Conservation (phyloP, 2,113 vertebrate genomes). For the Cololabis saira region DNA sequence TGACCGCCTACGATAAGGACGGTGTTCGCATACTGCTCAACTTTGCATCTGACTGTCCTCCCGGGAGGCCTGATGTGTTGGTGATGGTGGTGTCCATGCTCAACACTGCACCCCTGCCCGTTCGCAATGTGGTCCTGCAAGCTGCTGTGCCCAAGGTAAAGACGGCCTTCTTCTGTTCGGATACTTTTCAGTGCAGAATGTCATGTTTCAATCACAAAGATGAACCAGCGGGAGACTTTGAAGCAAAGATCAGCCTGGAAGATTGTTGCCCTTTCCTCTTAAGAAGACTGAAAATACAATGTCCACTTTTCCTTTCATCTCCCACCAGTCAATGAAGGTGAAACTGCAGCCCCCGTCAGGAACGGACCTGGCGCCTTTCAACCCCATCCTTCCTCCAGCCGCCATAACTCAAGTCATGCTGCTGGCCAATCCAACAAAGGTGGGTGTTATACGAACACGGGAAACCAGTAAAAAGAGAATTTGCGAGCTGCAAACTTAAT, state of each 20-base stretch:
- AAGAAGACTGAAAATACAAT: too few species aligned
- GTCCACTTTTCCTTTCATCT: not conserved
- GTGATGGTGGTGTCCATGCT: slow-evolving; percentile 95
- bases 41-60: slow-evolving; percentile 91
- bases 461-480: not conserved
- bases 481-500: not conserved
- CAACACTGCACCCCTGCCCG: slow-evolving; percentile 88
- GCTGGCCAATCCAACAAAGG: slow-evolving; percentile 92
- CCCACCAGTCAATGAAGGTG: slow-evolving; percentile 84
- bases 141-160: slow-evolving; percentile 95
- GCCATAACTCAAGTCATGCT: slow-evolving; percentile 98
- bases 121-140: slow-evolving; percentile 89
- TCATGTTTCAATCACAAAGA: too few species aligned
- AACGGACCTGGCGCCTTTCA: slow-evolving; percentile 90
- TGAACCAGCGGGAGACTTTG: too few species aligned
- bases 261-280: too few species aligned
- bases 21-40: slow-evolving; percentile 94
- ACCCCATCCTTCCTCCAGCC: slow-evolving; percentile 90
- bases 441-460: slow-evolving; percentile 47
- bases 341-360: slow-evolving; percentile 95
- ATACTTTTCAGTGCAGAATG: not conserved
- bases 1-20: slow-evolving; percentile 94
- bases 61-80: slow-evolving; percentile 86
- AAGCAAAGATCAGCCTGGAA: too few species aligned
- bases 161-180: too few species aligned